Evolutionary conservation across 1,140 invertebrate species (phyloP), one percentile per base, ranked within the genome.

Genomic region (Penaeus indicus): DNA sequence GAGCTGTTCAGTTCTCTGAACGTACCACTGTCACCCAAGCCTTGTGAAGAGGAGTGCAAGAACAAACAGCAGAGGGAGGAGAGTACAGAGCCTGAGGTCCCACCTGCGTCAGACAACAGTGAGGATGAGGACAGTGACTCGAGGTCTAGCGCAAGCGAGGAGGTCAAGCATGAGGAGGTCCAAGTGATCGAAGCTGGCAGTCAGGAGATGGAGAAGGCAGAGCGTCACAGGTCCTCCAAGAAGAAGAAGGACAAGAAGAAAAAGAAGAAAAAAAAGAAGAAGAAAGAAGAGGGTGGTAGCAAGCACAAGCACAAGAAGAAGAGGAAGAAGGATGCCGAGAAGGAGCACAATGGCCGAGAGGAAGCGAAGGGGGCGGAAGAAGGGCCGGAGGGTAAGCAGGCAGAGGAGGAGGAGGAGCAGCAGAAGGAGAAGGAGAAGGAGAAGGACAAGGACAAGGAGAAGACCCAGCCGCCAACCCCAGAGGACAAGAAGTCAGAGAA

Each of bases 161-260:
- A 54, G 8, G 86, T 79, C 27, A 47, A 18, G 18, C 63, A 77
- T 22, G 42, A 32, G 3, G 19, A 62, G 7, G 47, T 27, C 19
- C 63, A 32, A 27, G 38, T 27, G 11, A 62, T 63, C 54, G 54
- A 54, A 10, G 38, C 64, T 77, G 32, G 63, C 22, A 83, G 61
- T 22, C 16, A 54, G 10, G 61, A 80, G 22, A 61, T 32, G 32
- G 77, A 67, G 42, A 86, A 86, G 62, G 61, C 22, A 25, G 85
- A 82, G n/a, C 83, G 84, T 18, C 11, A 27, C 19, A 88, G 84
- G 78, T 42, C 81, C 18, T 54, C 72, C n/a, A 88, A 84, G 72
- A 88, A 88, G 82, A 88, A 88, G 72, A 88, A 88, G 67, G 86
- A 88, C 16, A 88, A 88, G 25, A 88, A 79, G 82, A 88, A 88